Conservation (phyloP, 1,140 invertebrate genomes). For the Oscheius sp. region DNA sequence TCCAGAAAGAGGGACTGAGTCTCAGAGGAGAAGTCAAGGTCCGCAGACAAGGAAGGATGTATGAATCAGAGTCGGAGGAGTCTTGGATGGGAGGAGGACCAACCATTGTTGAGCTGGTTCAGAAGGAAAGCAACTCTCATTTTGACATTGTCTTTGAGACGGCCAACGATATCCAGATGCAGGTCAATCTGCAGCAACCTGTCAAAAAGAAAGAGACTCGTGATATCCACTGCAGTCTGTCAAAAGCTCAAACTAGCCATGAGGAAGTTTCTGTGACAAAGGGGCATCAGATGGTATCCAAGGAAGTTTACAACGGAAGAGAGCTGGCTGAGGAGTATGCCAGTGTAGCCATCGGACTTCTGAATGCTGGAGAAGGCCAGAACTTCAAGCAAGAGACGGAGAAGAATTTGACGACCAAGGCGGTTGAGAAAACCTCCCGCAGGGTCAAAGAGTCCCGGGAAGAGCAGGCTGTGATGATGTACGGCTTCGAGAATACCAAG, state of each 20-base stretch:
- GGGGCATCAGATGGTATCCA: neutral
- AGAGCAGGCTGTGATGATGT: slow-evolving; percentile 39
- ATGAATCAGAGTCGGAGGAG: slow-evolving; percentile 39
- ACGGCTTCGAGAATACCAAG: slow-evolving; percentile 27
- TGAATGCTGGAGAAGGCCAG: neutral
- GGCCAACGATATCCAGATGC: slow-evolving; percentile 14
- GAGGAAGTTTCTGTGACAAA: slow-evolving; percentile 13
- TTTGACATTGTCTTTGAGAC: slow-evolving; percentile 37
- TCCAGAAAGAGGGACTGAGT: slow-evolving; percentile 22
- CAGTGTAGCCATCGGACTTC: slow-evolving; percentile 19
- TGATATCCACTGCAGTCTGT: slow-evolving; percentile 21
- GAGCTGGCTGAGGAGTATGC: slow-evolving; percentile 34
- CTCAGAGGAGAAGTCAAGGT: slow-evolving; percentile 25
- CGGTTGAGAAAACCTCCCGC: neutral
- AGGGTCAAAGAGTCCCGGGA: slow-evolving; percentile 23
- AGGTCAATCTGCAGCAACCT: slow-evolving; percentile 9
- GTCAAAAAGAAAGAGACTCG: slow-evolving; percentile 29
- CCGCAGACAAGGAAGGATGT: slow-evolving; percentile 19
- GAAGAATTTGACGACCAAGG: slow-evolving; percentile 5
- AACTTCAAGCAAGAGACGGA: neutral
- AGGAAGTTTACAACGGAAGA: slow-evolving; percentile 22
- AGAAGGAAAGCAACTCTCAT: slow-evolving; percentile 39
- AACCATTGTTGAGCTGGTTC: slow-evolving; percentile 39
- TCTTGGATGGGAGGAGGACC: slow-evolving; percentile 35
- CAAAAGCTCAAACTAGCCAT: slow-evolving; percentile 11